Evolutionary conservation across 2,113 vertebrate species (phyloP), one percentile per base, ranked within the genome.

Genomic region (Carassius gibelio): DNA sequence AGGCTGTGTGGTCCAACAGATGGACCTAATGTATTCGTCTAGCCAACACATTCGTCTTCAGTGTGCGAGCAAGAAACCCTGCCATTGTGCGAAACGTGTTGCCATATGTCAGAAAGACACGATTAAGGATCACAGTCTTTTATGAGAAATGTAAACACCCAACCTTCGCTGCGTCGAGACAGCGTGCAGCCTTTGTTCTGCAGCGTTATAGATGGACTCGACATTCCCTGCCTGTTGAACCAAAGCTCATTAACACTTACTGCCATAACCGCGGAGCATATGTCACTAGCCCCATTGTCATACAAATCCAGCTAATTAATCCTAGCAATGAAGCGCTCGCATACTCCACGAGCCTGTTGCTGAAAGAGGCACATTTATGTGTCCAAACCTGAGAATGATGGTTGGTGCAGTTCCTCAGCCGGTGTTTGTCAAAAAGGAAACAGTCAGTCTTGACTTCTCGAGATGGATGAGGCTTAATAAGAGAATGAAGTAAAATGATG

Each of bases 231-330:
- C 64, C 84, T 82, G 74, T 88, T 42, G 87, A 86, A 87, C 75
- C 62, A 76, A 78, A 89, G 87, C 88, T 90, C 86, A 88, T 90
- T 89, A 90, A 88, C 89, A 89, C 89, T 89, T 85, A 84, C 83
- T 83, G 83, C 82, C 64, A 81, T 85, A 87, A 88, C 86, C 76
- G 26, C 14, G 80, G 85, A 83, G 86, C 88, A 88, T 83, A 89
- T 90, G 88, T 89, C 85, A 85, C 86, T 84, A 77, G 45, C 83
- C 50, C 85, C 80, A 87, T 89, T 89, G 85, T 83, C 83, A 90
- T 75, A 85, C 83, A 87, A 89, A 91, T 90, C 83, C 76, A 88
- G 84, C 87, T 88, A 90, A 91, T 89, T 90, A 91, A 90, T 91
- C 88, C 88, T 76, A 68, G 76, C 85, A n/a, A 83, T 82, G 84